Conservation (phyloP, 1,140 invertebrate genomes). For the Magallana gigas region DNA sequence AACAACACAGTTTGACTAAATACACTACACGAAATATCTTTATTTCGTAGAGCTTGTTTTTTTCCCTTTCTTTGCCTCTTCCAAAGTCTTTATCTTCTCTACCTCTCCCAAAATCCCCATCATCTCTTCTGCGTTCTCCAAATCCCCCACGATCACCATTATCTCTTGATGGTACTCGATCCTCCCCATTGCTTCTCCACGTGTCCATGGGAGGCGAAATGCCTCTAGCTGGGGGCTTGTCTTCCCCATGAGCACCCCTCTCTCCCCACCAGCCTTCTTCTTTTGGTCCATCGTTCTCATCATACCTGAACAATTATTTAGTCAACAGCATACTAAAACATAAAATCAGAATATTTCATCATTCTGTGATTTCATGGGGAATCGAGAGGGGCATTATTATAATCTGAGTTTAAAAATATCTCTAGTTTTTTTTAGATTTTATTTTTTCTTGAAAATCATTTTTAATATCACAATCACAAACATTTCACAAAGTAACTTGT, state of each 20-base stretch:
- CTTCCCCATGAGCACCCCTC: neutral
- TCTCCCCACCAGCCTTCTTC: conserved; percentile 10
- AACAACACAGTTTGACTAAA: too few relatives aligned
- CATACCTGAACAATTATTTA: neutral
- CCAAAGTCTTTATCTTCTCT: conserved; percentile 37
- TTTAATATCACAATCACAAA: too few relatives aligned
- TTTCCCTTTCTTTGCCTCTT: neutral
- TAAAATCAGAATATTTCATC: too few relatives aligned
- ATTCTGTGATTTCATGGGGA: too few relatives aligned
- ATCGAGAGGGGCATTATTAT: too few relatives aligned
- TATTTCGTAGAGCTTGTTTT: too few relatives aligned
- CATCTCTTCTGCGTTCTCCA: conserved; percentile 41
- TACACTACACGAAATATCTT: too few relatives aligned
- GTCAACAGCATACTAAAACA: neutral
- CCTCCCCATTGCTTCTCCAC: conserved; percentile 40
- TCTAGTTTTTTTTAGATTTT: too few relatives aligned
- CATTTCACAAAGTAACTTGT: too few relatives aligned
- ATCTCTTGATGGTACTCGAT: conserved; percentile 15
- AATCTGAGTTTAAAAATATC: too few relatives aligned
- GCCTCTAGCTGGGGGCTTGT: neutral
- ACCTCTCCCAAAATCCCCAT: conserved; percentile 14
- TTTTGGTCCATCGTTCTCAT: neutral
- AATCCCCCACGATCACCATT: conserved; percentile 4
- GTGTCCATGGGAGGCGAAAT: conserved; percentile 20
- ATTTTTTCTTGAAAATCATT: too few relatives aligned